Conservation (phyloP, 2,888 invertebrate genomes). For the Lasioglossum calceatum region DNA sequence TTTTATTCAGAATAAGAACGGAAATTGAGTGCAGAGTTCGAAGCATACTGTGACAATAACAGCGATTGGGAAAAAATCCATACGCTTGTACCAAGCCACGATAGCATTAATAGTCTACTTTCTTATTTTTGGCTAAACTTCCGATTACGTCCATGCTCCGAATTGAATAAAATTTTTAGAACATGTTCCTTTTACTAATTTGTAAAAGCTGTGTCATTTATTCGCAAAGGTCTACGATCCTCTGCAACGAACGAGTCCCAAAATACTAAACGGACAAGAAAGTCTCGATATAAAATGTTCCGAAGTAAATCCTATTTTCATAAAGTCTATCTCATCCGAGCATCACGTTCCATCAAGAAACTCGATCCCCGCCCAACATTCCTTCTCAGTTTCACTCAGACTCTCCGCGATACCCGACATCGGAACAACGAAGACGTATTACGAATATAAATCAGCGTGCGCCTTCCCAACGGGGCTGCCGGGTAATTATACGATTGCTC, state of each 20-base stretch:
- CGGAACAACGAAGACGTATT: slow-evolving; percentile 9
- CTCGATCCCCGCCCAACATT: not conserved
- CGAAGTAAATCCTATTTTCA: not conserved
- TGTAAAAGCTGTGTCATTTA: no score
- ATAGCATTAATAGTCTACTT: no score
- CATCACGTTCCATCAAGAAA: not conserved
- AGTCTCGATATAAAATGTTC: not conserved
- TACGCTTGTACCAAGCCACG: no score
- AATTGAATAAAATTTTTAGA: no score
- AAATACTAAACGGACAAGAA: not conserved
- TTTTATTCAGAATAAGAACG: no score
- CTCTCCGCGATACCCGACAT: not conserved
- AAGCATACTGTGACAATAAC: no score
- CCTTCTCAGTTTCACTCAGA: not conserved
- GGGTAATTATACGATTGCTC: slow-evolving; percentile 35
- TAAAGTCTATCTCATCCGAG: not conserved
- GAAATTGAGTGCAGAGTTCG: no score
- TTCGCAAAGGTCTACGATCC: no score
- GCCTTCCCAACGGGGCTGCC: not conserved
- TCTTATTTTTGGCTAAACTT: no score
- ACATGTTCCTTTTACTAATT: no score
- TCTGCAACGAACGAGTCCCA: not conserved
- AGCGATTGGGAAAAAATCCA: no score
- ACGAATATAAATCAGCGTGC: slow-evolving; percentile 11
- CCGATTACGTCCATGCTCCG: no score